A percentile compares a stretch with the other conserved stretches of the same genome.
phyloP scores from a whole-genome alignment of 2,113 vertebrate species.

The Campylomormyrus numenius region DNA sequence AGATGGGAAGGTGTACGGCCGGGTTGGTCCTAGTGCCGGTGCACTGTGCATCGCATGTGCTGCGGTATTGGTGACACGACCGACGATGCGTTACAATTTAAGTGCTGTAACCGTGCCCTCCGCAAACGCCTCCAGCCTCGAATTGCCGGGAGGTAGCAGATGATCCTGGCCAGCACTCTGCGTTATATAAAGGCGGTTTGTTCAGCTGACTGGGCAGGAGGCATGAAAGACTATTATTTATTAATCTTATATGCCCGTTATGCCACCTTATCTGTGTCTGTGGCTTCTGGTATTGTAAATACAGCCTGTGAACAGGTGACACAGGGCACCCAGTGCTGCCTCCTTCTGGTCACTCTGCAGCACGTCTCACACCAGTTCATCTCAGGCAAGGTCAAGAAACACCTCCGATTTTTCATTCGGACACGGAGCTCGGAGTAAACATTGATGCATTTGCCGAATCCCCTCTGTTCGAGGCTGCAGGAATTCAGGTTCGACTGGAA shows the following conservation, averaged over 20 bases:
- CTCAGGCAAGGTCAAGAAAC: neutral
- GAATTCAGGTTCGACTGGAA: neutral
- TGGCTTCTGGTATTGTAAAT: neutral
- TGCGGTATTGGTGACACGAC: neutral
- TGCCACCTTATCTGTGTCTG: neutral
- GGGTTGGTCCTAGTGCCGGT: slow-evolving; percentile 11
- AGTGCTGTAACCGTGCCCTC: neutral
- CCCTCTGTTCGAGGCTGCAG: neutral
- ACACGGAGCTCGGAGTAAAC: neutral
- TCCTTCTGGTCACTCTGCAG: neutral
- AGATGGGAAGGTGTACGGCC: slow-evolving; percentile 1
- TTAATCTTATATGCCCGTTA: neutral
- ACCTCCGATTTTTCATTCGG: neutral
- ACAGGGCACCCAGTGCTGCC: neutral
- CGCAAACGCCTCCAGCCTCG: neutral
- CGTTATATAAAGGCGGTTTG: neutral
- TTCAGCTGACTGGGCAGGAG: neutral
- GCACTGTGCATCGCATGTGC: neutral
- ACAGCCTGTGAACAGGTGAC: neutral
- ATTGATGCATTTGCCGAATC: neutral
- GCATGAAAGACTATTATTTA: neutral
- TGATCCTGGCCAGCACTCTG: neutral
- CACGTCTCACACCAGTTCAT: neutral
- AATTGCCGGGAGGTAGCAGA: neutral
- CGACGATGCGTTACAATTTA: neutral